Evolutionary conservation across 2,113 vertebrate genomes (phyloP).

Genomic region (Zosterops hypoxanthus): DNA sequence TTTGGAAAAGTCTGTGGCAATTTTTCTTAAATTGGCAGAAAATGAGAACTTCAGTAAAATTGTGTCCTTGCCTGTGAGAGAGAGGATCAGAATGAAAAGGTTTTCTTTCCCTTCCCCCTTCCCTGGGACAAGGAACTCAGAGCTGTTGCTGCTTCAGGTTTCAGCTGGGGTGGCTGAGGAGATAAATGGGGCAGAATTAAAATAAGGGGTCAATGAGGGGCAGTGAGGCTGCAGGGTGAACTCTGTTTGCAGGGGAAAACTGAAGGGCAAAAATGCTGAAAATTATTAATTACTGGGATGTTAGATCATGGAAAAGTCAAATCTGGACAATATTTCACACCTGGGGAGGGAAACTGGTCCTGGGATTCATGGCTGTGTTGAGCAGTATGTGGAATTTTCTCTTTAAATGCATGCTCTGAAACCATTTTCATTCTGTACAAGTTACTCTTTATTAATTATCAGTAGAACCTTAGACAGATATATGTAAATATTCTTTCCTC

Average conservation of each 20-base stretch:
- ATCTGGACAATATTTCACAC: fast-evolving
- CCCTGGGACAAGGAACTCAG: not conserved
- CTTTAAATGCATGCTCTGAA: not conserved
- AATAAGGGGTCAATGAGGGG: not conserved
- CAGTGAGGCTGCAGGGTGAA: not conserved
- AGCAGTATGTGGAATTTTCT: not conserved
- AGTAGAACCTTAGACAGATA: not conserved
- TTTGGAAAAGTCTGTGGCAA: not conserved
- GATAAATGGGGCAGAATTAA: not conserved
- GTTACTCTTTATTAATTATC: not conserved
- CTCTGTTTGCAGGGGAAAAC: not conserved
- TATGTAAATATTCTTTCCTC: not conserved
- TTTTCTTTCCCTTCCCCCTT: not conserved
- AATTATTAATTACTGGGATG: not conserved
- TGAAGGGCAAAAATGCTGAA: not conserved
- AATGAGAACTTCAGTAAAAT: not conserved
- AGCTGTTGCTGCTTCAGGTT: not conserved
- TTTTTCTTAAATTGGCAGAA: not conserved
- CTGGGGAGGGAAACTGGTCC: not conserved
- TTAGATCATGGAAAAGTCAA: not conserved
- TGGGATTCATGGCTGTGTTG: not conserved
- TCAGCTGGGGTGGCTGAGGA: not conserved
- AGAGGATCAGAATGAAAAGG: not conserved
- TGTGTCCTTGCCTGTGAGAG: not conserved
- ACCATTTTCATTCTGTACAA: not conserved